phyloP scores from a whole-genome alignment of 2,797 vertebrate species.

The Pygocentrus nattereri region DNA sequence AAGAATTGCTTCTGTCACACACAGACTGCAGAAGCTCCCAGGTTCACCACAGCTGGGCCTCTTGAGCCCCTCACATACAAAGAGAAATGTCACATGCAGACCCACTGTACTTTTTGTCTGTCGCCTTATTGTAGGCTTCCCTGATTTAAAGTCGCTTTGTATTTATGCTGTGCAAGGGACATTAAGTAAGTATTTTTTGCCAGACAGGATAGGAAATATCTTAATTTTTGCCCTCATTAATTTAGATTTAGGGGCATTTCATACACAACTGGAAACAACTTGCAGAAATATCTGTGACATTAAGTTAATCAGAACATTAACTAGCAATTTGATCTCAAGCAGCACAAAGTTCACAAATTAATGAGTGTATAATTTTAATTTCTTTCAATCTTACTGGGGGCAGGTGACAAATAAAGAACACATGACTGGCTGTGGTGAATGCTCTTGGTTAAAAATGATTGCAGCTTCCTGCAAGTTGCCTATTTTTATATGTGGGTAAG shows the following conservation, averaged over 20 bases:
- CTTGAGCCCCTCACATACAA: constrained; percentile 58
- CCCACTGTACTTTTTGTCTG: constrained; percentile 24
- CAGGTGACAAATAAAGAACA: not conserved
- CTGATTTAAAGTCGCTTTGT: not conserved
- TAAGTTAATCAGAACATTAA: not conserved
- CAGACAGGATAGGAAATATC: not conserved
- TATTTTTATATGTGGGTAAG: too few relatives aligned
- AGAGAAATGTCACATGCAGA: constrained; percentile 77
- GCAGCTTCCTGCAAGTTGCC: not conserved
- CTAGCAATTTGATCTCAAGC: not conserved
- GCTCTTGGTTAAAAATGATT: not conserved
- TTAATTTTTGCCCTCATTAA: not conserved
- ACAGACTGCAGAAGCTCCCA: constrained; percentile 65
- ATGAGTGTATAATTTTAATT: not conserved
- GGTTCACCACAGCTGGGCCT: constrained; percentile 57
- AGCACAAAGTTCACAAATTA: not conserved
- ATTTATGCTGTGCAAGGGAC: not conserved
- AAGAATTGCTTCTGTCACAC: constrained; percentile 70
- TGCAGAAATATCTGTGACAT: too few relatives aligned
- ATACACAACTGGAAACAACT: not conserved
- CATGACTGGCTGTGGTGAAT: too few relatives aligned
- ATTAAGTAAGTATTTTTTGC: not conserved
- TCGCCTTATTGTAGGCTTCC: constrained; percentile 19
- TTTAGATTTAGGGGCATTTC: not conserved
- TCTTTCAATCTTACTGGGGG: not conserved